phyloP scores from a whole-genome alignment of 1,140 invertebrate species.

The Microplitis mediator region DNA sequence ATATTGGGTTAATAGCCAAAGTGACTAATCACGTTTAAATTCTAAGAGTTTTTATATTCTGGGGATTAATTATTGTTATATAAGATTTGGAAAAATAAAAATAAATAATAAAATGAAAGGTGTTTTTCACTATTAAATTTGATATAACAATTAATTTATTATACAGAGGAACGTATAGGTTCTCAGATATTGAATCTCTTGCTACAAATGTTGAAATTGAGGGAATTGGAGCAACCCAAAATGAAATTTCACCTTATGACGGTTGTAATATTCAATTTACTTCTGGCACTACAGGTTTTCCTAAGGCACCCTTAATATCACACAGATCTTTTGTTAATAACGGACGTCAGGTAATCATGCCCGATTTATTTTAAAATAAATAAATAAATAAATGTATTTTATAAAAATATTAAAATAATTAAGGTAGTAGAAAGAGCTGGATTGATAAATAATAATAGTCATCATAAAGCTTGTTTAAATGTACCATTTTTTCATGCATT shows the following conservation, averaged over 20 bases:
- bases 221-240: slow-evolving; percentile 45
- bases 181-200: slow-evolving; percentile 64
- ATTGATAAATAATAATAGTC: slow-evolving; percentile 60
- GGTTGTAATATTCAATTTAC: slow-evolving; percentile 86
- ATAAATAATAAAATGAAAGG: background rate
- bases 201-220: slow-evolving; percentile 45
- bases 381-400: background rate
- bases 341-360: slow-evolving; percentile 60
- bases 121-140: background rate
- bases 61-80: background rate
- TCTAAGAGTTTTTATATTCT: too few relatives aligned
- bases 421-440: slow-evolving; percentile 68
- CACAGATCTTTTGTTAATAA: slow-evolving; percentile 90
- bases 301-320: slow-evolving; percentile 85
- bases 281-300: slow-evolving; percentile 85
- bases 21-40: too few relatives aligned
- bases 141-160: slow-evolving; percentile 23
- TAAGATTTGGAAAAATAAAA: slow-evolving; percentile 7
- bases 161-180: slow-evolving; percentile 69
- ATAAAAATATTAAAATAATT: background rate
- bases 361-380: background rate
- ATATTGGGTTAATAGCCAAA: too few relatives aligned
- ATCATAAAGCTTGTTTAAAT: slow-evolving; percentile 73
- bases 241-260: slow-evolving; percentile 68
- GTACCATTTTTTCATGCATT: slow-evolving; percentile 94